phyloP scores from a whole-genome alignment of 1,140 invertebrate species.

The Hypsibius dujardini region DNA sequence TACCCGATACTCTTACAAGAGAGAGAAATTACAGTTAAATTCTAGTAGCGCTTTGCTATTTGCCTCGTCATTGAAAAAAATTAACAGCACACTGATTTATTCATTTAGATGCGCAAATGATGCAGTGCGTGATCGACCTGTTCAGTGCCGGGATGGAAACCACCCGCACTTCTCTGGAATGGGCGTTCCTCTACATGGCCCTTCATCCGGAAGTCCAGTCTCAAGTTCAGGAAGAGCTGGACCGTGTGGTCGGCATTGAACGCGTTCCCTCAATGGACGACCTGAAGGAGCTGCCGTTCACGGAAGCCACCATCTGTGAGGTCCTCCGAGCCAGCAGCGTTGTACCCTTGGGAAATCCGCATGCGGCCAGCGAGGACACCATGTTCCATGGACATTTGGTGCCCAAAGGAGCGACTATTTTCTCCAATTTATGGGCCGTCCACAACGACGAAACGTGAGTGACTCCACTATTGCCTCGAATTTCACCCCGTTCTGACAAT shows the following conservation, averaged over 20 bases:
- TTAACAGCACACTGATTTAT: not conserved
- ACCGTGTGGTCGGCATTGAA: slow-evolving; percentile 54
- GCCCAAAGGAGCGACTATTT: slow-evolving; percentile 16
- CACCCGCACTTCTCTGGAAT: slow-evolving; percentile 68
- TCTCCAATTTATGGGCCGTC: slow-evolving; percentile 17
- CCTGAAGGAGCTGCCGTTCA: slow-evolving; percentile 56
- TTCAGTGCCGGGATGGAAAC: slow-evolving; percentile 87
- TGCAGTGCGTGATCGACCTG: slow-evolving; percentile 71
- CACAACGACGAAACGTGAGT: slow-evolving; percentile 16
- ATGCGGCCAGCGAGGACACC: slow-evolving; percentile 45
- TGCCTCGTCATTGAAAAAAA: slow-evolving; percentile 20
- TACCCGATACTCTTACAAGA: no score
- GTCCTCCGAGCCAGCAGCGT: slow-evolving; percentile 60
- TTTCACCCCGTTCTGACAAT: not conserved
- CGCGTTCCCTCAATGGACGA: slow-evolving; percentile 64
- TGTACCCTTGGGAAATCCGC: slow-evolving; percentile 69
- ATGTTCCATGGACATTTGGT: slow-evolving; percentile 15
- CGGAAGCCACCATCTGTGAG: slow-evolving; percentile 70
- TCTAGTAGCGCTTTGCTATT: slow-evolving; percentile 22
- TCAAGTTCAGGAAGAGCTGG: slow-evolving; percentile 69
- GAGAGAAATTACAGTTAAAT: not conserved
- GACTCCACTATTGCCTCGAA: not conserved
- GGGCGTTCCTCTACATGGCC: slow-evolving; percentile 70
- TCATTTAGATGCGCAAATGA: slow-evolving; percentile 58
- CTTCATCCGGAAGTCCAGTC: slow-evolving; percentile 62